Evolutionary conservation across 2,113 vertebrate species (phyloP), one percentile per base, ranked within the genome.

Genomic region (Rhadina sibilatrix): DNA sequence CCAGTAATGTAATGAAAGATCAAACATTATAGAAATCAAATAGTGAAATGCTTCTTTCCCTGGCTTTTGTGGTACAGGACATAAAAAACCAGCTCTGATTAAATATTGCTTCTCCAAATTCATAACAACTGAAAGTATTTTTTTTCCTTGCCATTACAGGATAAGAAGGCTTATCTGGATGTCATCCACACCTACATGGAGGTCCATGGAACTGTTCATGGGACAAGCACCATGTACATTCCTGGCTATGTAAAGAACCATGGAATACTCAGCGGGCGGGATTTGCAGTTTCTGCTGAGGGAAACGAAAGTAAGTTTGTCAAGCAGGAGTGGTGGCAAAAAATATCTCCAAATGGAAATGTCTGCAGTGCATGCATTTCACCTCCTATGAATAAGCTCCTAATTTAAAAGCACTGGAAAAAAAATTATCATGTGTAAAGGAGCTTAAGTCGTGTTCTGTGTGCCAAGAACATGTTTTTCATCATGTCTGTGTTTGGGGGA

Each of bases 211-310:
- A 99, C 99, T 5, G 99, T 99, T 60, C 99, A 99, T 0, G 99
- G 99, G 38, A 98, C 98, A 56, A 99, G 99, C 97, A 99, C 99
- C 0, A 98, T 99, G 80, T 98, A 99, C 91, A 98, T 99, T 89
- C 99, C 99, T 1, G 96, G 98, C 93, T 99, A 99, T 3, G 99
- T 99, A 5, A 99, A 98, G 97, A 99, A 99, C 96, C 99, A 99
- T 1, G 99, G 99, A 21, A 99, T 99, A 91, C 98, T 99, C 96
- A 99, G 99, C 8, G 99, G 99, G 35, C 94, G 99, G 5, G 99
- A 99, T 97, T 97, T 99, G 86, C 99, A 99, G 90, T 99, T 99
- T 96, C 99, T 99, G 3, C 98, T 99, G 54, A 97, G 99, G 42
- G 99, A 99, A 98, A 99, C 99, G 74, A 98, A 99, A 95, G 99